Percentiles rank a stretch among this genome's conserved stretches.
Conservation (phyloP, 1,140 invertebrate genomes). For the Pogonus chalceus region DNA sequence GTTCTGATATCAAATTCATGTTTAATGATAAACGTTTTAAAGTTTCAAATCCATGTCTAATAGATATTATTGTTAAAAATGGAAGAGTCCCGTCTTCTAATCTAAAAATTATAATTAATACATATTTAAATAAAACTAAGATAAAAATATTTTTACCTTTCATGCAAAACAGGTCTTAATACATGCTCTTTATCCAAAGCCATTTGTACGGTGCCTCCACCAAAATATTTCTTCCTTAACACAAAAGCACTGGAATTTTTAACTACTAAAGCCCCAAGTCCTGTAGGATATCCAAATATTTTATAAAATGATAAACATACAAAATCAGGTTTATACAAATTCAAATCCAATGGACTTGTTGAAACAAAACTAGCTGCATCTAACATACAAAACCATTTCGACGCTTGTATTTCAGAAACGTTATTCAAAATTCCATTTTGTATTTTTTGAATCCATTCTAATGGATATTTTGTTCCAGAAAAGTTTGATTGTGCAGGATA, state of each 20-base stretch:
- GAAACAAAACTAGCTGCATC: conserved; percentile 78
- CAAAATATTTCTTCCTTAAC: conserved; percentile 73
- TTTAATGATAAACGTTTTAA: conserved; percentile 43
- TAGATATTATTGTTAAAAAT: conserved; percentile 73
- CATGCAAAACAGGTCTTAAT: conserved; percentile 51
- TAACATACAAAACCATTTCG: conserved; percentile 69
- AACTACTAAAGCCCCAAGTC: conserved; percentile 79
- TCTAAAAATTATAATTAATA: conserved; percentile 41
- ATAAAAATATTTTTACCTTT: conserved; percentile 47
- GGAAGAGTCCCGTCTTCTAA: conserved; percentile 92
- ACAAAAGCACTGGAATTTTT: conserved; percentile 51
- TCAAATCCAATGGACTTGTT: conserved; percentile 72
- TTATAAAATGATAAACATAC: conserved; percentile 93
- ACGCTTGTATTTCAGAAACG: conserved; percentile 30
- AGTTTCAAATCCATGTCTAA: conserved; percentile 72
- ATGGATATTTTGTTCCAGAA: conserved; percentile 79
- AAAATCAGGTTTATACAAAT: conserved; percentile 70
- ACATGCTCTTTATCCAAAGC: conserved; percentile 57
- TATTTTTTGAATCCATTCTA: conserved; percentile 58
- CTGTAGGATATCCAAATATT: conserved; percentile 95
- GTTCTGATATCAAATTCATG: conserved; percentile 57
- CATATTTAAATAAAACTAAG: neutral
- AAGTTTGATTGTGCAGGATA: conserved; percentile 94
- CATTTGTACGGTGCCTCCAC: conserved; percentile 84
- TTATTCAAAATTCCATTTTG: conserved; percentile 50